Percentiles rank a stretch among this genome's conserved stretches.
These are phyloP conservation scores for Notothenia rossii DNA, from an alignment of 2,113 vertebrate genomes.

Conservation along the genomic window DNA sequence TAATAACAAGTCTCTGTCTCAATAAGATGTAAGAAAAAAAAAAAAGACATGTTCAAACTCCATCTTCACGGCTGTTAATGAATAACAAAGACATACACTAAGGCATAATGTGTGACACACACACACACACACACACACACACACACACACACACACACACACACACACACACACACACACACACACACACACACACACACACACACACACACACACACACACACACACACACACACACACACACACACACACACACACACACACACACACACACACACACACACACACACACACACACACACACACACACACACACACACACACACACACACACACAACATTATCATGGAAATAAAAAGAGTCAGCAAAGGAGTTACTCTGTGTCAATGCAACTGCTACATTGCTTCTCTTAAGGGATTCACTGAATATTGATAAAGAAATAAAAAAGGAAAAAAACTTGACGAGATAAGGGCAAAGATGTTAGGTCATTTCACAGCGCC, in stretches of 20 bases:
- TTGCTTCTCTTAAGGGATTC: background rate
- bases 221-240: constrained; percentile 9
- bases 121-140: constrained; percentile 10
- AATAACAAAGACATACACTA: constrained; percentile 30
- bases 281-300: no score
- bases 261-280: no score
- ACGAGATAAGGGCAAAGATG: background rate
- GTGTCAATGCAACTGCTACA: background rate
- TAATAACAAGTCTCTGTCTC: constrained; percentile 43
- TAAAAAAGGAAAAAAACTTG: background rate
- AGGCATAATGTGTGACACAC: constrained; percentile 39
- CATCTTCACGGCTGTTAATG: constrained; percentile 40
- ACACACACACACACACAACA: constrained; percentile 17
- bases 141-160: constrained; percentile 2
- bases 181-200: constrained; percentile 22
- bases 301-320: background rate
- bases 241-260: no score
- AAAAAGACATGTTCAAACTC: constrained; percentile 36
- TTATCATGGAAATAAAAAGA: constrained; percentile 15
- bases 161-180: constrained; percentile 17
- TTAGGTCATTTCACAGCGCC: constrained; percentile 30
- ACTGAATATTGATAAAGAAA: constrained; percentile 4
- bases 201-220: constrained; percentile 6
- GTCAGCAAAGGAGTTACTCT: background rate
- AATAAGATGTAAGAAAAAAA: constrained; percentile 42